Base-by-base conservation (phyloP, 1,140 invertebrate species). In the Temnothorax curvispinosus region DNA sequence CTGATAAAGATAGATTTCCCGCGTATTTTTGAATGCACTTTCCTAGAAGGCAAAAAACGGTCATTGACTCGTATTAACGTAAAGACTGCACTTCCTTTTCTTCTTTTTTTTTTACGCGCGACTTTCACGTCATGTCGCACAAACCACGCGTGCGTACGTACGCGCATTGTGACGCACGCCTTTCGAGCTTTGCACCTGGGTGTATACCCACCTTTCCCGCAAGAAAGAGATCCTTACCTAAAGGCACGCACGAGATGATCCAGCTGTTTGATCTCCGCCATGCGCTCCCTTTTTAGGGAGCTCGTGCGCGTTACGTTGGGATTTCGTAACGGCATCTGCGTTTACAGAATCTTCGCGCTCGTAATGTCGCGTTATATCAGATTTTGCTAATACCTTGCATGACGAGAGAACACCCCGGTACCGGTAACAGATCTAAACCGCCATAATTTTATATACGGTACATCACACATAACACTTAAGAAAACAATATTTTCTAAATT, bases 201-300 rank as follows among this genome's bases (percentile, higher is more conserved):
- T 74, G 38, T 62, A 58, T 85, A 89, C 87, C 87, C 90, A 90
- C 87, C 90, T 91, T 90, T 87, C 62, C 87, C 90, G 88, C 89
- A 92, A 94, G 93, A 94, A 94, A 94, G 93, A 92, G 94, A 94
- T 94, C 92, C 92, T 94, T 90, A 87, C 91, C 90, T 87, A 92
- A 91, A 94, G 93, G 93, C 92, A 89, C 91, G 94, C 94, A 94
- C 94, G 94, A 94, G 93, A 94, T 94, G 93, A 94, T 95, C 94
- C 95, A 95, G 95, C 94, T 95, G 94, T 95, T 95, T 94, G 94
- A 95, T 95, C 93, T 92, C 91, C 88, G 92, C 93, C 93, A 94
- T 94, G 91, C 91, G 88, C 84, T 88, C 90, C 86, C 93, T 93
- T 93, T 93, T 94, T 92, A 93, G 91, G 71, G 41, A 80, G 56